Conservation (phyloP, 2,113 vertebrate species). For the Galbula dea region DNA sequence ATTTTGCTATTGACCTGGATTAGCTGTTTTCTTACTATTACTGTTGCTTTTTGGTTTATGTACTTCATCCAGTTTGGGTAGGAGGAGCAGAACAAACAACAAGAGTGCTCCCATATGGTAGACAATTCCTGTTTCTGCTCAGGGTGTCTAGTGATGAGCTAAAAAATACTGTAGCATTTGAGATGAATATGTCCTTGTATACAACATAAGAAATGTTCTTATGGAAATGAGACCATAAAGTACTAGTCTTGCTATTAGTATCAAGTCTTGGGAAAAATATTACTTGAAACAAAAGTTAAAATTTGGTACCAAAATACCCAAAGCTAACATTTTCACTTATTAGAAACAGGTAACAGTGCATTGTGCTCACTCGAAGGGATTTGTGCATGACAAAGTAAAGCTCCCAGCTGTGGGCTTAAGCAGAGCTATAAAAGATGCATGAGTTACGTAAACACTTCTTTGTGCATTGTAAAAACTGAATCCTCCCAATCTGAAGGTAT, state of each 20-base stretch:
- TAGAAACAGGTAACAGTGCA: neutral
- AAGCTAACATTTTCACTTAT: neutral
- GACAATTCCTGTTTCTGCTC: conserved; percentile 24
- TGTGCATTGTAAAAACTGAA: neutral
- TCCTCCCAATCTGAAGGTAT: neutral
- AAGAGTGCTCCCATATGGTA: conserved; percentile 17
- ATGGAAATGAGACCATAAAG: neutral
- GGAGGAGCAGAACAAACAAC: conserved; percentile 18
- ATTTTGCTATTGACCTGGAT: neutral
- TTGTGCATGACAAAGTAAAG: neutral
- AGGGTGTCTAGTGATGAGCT: conserved; percentile 6
- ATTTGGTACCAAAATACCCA: neutral
- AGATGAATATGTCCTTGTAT: neutral
- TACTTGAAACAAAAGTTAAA: neutral
- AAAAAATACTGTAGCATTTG: neutral
- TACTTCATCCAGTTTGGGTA: neutral
- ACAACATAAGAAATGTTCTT: neutral
- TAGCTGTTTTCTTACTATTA: neutral
- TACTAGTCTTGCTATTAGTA: neutral
- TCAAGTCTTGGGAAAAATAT: neutral
- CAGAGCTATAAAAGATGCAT: neutral
- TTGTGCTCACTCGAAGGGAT: neutral
- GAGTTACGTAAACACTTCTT: neutral
- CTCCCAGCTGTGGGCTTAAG: neutral
- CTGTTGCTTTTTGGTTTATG: neutral